These are phyloP conservation scores for Syrmaticus mikado DNA, from an alignment of 2,113 vertebrate genomes.

Conservation along the genomic window DNA sequence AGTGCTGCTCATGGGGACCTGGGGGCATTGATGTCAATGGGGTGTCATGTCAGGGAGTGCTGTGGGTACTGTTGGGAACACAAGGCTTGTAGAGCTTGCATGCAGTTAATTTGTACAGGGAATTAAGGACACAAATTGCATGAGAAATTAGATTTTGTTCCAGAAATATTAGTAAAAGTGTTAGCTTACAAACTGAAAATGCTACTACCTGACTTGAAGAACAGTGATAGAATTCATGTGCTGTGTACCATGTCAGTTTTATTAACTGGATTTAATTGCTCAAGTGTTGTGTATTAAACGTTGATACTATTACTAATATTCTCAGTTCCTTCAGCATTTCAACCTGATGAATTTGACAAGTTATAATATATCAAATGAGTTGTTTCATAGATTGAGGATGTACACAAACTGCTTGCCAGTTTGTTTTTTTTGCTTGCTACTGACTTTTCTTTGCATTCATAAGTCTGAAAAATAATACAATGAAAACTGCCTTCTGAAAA, in stretches of 20 bases:
- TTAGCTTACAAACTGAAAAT: background rate
- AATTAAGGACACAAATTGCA: background rate
- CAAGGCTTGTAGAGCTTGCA: background rate
- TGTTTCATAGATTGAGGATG: background rate
- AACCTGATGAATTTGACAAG: background rate
- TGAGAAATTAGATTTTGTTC: background rate
- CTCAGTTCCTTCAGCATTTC: background rate
- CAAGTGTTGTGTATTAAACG: background rate
- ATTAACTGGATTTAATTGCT: background rate
- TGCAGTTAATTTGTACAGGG: background rate
- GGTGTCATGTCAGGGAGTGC: accelerated
- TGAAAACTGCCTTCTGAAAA: background rate
- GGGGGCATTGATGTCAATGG: background rate
- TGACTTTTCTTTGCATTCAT: background rate
- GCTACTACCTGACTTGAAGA: background rate
- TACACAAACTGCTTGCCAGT: background rate
- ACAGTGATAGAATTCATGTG: background rate
- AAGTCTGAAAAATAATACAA: background rate
- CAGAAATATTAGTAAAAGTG: background rate
- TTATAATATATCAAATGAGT: background rate
- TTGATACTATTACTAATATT: background rate
- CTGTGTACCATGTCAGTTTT: background rate
- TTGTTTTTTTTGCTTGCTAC: background rate
- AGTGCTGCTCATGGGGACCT: accelerated
- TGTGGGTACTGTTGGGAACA: background rate